Percentiles rank a stretch among this genome's conserved stretches.
phyloP scores from a whole-genome alignment of 2,113 vertebrate genomes.

The Lonchura striata region DNA sequence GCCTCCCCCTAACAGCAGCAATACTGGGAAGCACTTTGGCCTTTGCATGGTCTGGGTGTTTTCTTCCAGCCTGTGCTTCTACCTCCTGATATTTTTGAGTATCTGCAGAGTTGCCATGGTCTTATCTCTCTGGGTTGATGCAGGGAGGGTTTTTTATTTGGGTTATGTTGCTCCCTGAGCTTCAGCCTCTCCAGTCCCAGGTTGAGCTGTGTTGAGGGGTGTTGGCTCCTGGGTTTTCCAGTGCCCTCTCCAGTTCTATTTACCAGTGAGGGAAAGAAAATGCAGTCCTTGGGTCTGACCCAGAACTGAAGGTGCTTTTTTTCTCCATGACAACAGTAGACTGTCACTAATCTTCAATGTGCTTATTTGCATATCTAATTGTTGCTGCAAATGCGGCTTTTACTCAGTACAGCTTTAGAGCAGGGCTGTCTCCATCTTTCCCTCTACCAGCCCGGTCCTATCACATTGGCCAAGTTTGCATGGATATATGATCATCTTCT shows the following conservation, averaged over 20 bases:
- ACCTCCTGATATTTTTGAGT: not conserved
- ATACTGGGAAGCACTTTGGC: not conserved
- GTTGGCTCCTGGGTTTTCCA: not conserved
- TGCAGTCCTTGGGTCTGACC: not conserved
- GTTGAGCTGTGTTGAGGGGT: not conserved
- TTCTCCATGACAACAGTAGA: slow-evolving; percentile 20
- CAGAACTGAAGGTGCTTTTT: not conserved
- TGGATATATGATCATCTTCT: not conserved
- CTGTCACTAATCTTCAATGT: not conserved
- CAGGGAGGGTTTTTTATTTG: not conserved
- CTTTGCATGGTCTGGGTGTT: not conserved
- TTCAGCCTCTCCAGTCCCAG: not conserved
- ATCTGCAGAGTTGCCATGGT: not conserved
- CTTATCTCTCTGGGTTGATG: not conserved
- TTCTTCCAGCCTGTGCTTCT: not conserved
- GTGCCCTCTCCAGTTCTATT: not conserved
- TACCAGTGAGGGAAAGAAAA: not conserved
- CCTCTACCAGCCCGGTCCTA: not conserved
- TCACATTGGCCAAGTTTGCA: not conserved
- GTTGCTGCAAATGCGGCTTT: not conserved
- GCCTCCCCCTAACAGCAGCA: not conserved
- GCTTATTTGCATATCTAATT: slow-evolving; percentile 48
- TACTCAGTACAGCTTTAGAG: not conserved
- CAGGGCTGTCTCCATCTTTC: not conserved
- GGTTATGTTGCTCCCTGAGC: not conserved